Percentiles rank a stretch among this genome's conserved stretches.
These are phyloP conservation scores for Galago senegalensis DNA, from an alignment of 2,797 vertebrate genomes.

Conservation along the genomic window DNA sequence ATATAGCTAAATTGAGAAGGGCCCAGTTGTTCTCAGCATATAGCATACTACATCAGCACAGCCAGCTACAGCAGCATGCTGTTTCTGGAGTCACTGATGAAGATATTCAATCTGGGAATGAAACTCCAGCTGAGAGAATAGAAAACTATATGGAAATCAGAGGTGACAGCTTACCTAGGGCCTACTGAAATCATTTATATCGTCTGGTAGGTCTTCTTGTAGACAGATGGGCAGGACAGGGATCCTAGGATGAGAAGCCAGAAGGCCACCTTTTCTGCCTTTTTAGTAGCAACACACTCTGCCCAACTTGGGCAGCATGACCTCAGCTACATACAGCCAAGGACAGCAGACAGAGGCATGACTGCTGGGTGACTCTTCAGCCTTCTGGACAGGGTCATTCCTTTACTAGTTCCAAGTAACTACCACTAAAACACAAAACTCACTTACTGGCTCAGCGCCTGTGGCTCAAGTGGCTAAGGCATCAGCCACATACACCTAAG, in stretches of 20 bases:
- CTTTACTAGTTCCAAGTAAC: neutral
- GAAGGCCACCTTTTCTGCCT: neutral
- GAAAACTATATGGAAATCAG: neutral
- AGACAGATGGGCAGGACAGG: neutral
- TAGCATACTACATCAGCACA: too few species aligned
- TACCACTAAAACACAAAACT: neutral
- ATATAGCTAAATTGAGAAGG: neutral
- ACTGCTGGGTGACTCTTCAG: neutral
- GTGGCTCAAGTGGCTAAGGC: too few species aligned
- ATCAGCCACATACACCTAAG: too few species aligned
- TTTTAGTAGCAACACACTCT: neutral
- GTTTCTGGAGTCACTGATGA: neutral
- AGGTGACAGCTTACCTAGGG: neutral
- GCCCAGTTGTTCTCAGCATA: neutral
- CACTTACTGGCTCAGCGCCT: neutral
- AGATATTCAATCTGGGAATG: neutral
- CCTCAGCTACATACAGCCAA: neutral
- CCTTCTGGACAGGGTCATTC: neutral
- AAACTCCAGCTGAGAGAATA: neutral
- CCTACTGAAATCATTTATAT: neutral
- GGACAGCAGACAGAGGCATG: neutral
- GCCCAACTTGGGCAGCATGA: rapidly evolving
- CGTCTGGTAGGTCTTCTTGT: neutral
- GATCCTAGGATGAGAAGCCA: neutral
- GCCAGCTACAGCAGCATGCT: neutral